These are phyloP conservation scores for Drosophila kambysellisi DNA, from an alignment of 2,888 invertebrate species.

Conservation along the genomic window DNA sequence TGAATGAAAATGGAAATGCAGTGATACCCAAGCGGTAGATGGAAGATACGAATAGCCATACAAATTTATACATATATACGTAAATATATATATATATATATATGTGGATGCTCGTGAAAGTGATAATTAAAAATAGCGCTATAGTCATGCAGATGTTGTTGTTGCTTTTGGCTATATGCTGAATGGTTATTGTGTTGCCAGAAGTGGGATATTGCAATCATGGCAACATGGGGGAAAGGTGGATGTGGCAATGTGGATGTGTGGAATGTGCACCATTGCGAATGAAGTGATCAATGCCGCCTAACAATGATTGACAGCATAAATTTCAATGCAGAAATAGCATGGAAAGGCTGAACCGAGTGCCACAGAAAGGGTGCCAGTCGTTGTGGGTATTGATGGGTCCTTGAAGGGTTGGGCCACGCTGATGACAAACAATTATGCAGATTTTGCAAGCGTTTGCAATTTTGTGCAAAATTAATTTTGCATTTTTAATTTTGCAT, in stretches of 20 bases:
- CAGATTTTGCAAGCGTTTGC: slow-evolving; percentile 83
- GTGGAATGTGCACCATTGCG: slow-evolving; percentile 50
- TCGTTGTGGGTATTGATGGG: neutral
- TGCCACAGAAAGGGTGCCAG: neutral
- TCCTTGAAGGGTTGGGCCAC: slow-evolving; percentile 1
- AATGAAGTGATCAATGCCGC: slow-evolving; percentile 73
- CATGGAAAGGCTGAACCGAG: neutral
- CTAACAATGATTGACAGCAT: slow-evolving; percentile 79
- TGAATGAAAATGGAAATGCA: slow-evolving; percentile 56
- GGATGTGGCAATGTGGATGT: slow-evolving; percentile 28
- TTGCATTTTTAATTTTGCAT: slow-evolving; percentile 79
- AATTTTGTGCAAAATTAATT: slow-evolving; percentile 79
- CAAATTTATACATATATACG: neutral
- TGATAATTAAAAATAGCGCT: slow-evolving; percentile 78
- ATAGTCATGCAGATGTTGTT: slow-evolving; percentile 48
- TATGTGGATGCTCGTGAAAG: slow-evolving; percentile 57
- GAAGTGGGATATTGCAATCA: slow-evolving; percentile 71
- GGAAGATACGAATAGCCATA: slow-evolving; percentile 46
- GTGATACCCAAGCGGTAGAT: slow-evolving; percentile 55
- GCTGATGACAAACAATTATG: slow-evolving; percentile 83
- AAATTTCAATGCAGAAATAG: slow-evolving; percentile 48
- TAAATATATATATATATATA: slow-evolving; percentile 5
- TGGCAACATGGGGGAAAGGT: slow-evolving; percentile 50
- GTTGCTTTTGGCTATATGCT: slow-evolving; percentile 19
- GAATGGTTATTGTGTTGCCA: slow-evolving; percentile 68